A percentile compares a stretch with the other conserved stretches of the same genome.
Conservation (phyloP, 2,888 invertebrate species). For the Cataglyphis cursor region DNA sequence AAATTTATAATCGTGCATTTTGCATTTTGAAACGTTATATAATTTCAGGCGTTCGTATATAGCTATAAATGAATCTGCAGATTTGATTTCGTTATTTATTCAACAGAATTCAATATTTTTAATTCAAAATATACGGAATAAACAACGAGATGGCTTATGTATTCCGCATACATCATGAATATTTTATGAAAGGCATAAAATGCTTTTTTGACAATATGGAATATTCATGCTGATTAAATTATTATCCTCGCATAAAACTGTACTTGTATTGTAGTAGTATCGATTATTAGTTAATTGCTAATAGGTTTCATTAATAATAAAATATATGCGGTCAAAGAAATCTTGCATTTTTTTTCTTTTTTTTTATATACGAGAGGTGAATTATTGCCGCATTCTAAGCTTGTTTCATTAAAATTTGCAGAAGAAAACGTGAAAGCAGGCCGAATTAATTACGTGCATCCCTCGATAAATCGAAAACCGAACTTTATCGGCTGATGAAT, state of each 20-base stretch:
- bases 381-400: slow-evolving; percentile 27
- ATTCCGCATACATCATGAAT: slow-evolving; percentile 10
- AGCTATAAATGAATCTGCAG: not conserved
- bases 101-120: not conserved
- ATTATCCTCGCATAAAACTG: not conserved
- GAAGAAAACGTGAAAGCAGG: slow-evolving; percentile 37
- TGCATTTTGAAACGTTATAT: not conserved
- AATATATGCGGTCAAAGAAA: slow-evolving; percentile 10
- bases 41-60: not conserved
- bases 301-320: slow-evolving; percentile 30
- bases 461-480: slow-evolving; percentile 33
- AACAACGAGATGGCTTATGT: slow-evolving; percentile 9
- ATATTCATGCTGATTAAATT: slow-evolving; percentile 30
- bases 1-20: slow-evolving; percentile 3
- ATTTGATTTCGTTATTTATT: not conserved
- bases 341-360: not conserved
- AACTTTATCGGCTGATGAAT: slow-evolving; percentile 46
- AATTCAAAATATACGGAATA: not conserved
- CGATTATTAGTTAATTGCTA: not conserved
- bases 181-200: slow-evolving; percentile 14
- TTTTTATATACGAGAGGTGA: not conserved
- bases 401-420: slow-evolving; percentile 51
- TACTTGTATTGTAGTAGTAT: not conserved
- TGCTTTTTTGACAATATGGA: not conserved
- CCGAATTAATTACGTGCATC: slow-evolving; percentile 45